A percentile compares a stretch with the other conserved stretches of the same genome.
Conservation (phyloP, 1,140 invertebrate species). For the Drosophila punjabiensis region DNA sequence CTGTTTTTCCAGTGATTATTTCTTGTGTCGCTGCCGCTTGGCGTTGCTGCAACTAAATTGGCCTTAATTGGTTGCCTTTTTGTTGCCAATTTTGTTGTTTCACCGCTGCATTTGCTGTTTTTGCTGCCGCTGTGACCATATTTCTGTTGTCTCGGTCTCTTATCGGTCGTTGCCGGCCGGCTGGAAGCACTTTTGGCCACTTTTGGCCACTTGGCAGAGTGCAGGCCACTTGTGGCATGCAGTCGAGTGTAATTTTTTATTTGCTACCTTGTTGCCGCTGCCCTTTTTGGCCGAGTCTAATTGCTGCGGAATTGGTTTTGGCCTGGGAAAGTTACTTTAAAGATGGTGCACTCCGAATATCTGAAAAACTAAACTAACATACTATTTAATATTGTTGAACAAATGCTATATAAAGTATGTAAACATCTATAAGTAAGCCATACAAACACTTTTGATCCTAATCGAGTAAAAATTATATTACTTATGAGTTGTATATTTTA, state of each 20-base stretch:
- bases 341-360: neutral
- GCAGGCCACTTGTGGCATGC: constrained; percentile 65
- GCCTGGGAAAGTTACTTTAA: constrained; percentile 11
- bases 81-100: constrained; percentile 59
- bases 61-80: constrained; percentile 80
- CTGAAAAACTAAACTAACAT: neutral
- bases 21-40: constrained; percentile 71
- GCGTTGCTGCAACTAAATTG: constrained; percentile 81
- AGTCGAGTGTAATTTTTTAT: constrained; percentile 43
- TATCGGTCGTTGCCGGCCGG: constrained; percentile 80
- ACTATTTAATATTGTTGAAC: neutral
- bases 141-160: constrained; percentile 64
- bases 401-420: too few species aligned
- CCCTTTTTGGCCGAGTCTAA: constrained; percentile 36
- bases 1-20: constrained; percentile 72
- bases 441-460: neutral
- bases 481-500: neutral
- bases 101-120: constrained; percentile 55
- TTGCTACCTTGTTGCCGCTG: constrained; percentile 23
- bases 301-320: constrained; percentile 24
- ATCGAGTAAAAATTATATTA: neutral
- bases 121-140: constrained; percentile 49
- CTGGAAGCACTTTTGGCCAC: constrained; percentile 58
- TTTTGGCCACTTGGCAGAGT: constrained; percentile 45
- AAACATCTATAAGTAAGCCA: too few species aligned